Conservation (phyloP, 1,140 invertebrate species). For the Calliphora vicina region DNA sequence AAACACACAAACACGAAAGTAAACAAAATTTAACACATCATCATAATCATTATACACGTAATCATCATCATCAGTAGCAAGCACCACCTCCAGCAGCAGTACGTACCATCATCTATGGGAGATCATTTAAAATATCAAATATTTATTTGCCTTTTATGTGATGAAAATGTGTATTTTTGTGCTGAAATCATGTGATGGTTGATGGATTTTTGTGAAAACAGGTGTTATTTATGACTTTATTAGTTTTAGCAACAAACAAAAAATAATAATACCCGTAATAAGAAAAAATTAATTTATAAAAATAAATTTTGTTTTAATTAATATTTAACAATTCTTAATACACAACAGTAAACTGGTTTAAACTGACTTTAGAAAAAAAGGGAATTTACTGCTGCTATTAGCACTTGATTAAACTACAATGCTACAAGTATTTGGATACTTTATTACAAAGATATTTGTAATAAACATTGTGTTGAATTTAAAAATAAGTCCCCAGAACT, state of each 20-base stretch:
- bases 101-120: not conserved
- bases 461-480: not conserved
- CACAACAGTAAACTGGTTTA: not conserved
- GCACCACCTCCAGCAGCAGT: not conserved
- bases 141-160: not conserved
- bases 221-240: slow-evolving; percentile 10
- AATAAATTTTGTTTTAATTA: not conserved
- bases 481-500: not conserved
- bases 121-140: not conserved
- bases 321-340: not conserved
- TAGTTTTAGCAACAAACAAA: not conserved
- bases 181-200: not conserved
- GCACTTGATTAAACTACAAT: not conserved
- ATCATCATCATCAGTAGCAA: not conserved
- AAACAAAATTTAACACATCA: not conserved
- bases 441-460: not conserved
- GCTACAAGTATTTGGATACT: not conserved
- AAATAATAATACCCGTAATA: not conserved
- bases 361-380: not conserved
- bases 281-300: not conserved
- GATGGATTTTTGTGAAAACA: slow-evolving; percentile 13
- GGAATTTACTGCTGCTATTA: not conserved
- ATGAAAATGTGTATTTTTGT: not conserved
- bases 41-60: not conserved
- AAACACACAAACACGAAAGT: not conserved